A percentile compares a stretch with the other conserved stretches of the same genome.
These are phyloP conservation scores for Vidua macroura DNA, from an alignment of 2,113 vertebrate species.

Conservation along the genomic window DNA sequence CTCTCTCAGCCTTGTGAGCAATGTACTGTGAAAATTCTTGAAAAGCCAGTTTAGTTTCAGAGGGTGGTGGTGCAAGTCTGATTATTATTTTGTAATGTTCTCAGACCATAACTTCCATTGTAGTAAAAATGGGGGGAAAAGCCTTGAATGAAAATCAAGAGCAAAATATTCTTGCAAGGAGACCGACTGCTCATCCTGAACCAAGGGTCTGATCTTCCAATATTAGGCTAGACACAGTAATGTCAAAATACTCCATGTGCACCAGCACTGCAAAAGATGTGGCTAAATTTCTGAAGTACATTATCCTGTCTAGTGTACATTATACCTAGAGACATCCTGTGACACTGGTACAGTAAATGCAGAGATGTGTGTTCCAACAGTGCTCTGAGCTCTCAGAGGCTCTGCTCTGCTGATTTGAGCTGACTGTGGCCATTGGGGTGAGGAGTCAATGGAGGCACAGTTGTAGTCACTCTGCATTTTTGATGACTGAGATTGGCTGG, in stretches of 20 bases:
- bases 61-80: rapidly evolving
- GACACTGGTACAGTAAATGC: not conserved
- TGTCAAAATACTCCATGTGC: not conserved
- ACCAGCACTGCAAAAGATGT: not conserved
- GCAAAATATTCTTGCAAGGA: not conserved
- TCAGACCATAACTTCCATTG: not conserved
- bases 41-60: not conserved
- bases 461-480: not conserved
- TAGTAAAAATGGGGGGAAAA: not conserved
- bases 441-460: not conserved
- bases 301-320: not conserved
- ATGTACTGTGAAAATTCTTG: not conserved
- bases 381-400: not conserved
- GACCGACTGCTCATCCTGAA: not conserved
- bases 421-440: not conserved
- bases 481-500: not conserved
- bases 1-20: not conserved
- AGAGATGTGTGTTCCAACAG: not conserved
- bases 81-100: not conserved
- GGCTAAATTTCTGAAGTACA: not conserved
- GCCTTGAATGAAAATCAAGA: not conserved
- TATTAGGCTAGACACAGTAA: not conserved
- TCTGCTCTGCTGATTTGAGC: not conserved
- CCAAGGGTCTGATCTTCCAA: not conserved
- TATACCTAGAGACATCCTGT: not conserved